phyloP scores from a whole-genome alignment of 2,797 vertebrate genomes.

The Percopsis omiscomaycus region DNA sequence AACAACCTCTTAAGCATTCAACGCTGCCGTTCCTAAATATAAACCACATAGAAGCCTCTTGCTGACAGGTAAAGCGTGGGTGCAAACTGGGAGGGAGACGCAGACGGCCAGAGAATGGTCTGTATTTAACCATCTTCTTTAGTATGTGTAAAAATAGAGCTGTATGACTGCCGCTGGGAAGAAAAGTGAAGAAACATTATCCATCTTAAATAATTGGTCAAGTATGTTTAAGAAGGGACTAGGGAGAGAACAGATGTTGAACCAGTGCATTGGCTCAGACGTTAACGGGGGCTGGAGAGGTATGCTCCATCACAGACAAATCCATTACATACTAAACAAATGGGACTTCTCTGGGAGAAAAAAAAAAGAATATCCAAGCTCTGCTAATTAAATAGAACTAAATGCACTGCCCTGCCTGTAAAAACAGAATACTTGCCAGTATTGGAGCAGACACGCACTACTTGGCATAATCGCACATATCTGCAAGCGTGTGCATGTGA shows the following conservation, averaged over 20 bases:
- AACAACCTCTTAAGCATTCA: no score
- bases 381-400: slow-evolving; percentile 41
- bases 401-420: slow-evolving; percentile 20
- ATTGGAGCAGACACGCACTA: slow-evolving; percentile 39
- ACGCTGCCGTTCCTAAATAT: no score
- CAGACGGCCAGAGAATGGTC: no score
- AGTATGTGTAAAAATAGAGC: not conserved
- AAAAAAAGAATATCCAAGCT: slow-evolving; percentile 34
- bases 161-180: slow-evolving; percentile 2
- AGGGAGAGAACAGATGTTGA: slow-evolving; percentile 39
- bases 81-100: no score
- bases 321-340: slow-evolving; percentile 42
- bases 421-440: slow-evolving; percentile 37
- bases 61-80: no score
- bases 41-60: no score
- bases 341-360: slow-evolving; percentile 16
- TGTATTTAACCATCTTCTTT: slow-evolving; percentile 4
- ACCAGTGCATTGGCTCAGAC: slow-evolving; percentile 12
- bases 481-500: slow-evolving; percentile 13
- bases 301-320: slow-evolving; percentile 20
- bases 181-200: slow-evolving; percentile 17
- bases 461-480: slow-evolving; percentile 50
- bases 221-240: slow-evolving; percentile 2
- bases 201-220: slow-evolving; percentile 20
- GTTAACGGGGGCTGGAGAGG: slow-evolving; percentile 20